These are phyloP conservation scores for Daptonema setosum DNA, from an alignment of 2,888 invertebrate species.

Conservation along the genomic window DNA sequence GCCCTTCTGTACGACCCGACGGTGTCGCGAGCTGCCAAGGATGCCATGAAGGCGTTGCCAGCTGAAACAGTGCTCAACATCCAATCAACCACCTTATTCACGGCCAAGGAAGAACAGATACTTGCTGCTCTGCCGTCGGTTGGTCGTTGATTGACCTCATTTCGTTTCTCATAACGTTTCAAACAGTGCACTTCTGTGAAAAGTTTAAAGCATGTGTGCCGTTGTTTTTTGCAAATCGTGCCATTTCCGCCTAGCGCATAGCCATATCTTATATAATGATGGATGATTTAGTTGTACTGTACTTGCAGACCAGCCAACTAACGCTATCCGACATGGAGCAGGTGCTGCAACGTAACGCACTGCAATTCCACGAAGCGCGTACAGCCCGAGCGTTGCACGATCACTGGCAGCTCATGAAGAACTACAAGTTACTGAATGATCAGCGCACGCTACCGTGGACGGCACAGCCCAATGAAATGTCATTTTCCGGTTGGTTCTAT, in stretches of 20 bases:
- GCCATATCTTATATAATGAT: too few species aligned
- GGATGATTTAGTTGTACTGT: too few species aligned
- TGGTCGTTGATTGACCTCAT: too few species aligned
- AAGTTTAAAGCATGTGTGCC: too few species aligned
- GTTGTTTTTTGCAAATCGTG: too few species aligned
- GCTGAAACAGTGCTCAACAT: slow-evolving; percentile 66
- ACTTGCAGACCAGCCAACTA: too few species aligned
- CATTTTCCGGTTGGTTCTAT: neutral
- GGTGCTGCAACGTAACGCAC: neutral
- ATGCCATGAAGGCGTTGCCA: slow-evolving; percentile 76
- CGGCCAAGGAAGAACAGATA: slow-evolving; percentile 64
- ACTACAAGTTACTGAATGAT: slow-evolving; percentile 68
- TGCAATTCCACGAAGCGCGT: slow-evolving; percentile 50
- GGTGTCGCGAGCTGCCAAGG: slow-evolving; percentile 44
- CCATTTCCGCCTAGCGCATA: neutral
- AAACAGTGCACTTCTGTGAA: too few species aligned
- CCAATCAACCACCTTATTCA: slow-evolving; percentile 67
- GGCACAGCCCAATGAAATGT: neutral
- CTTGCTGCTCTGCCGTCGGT: slow-evolving; percentile 58
- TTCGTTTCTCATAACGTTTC: too few species aligned
- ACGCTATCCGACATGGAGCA: neutral
- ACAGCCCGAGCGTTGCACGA: slow-evolving; percentile 57
- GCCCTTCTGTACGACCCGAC: slow-evolving; percentile 80
- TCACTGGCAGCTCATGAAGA: slow-evolving; percentile 77
- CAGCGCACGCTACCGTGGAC: slow-evolving; percentile 35